Percentiles rank a stretch among this genome's conserved stretches.
Evolutionary conservation across 2,888 invertebrate genomes (phyloP).

Genomic region (Mamestra brassicae): DNA sequence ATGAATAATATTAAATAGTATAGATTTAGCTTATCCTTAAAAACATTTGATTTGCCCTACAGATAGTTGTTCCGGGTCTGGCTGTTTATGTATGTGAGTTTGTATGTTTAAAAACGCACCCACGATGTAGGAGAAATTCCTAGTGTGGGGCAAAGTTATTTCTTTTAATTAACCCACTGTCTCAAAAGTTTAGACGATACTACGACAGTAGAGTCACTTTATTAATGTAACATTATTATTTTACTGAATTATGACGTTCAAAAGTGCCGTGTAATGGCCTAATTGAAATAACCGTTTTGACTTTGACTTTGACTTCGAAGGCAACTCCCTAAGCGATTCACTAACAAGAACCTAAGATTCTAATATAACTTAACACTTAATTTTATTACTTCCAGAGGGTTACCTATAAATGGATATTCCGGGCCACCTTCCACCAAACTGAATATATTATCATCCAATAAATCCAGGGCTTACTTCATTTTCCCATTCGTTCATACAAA

Average conservation of each 20-base stretch:
- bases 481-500: constrained; percentile 43
- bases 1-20: not conserved
- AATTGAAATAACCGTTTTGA: too few relatives aligned
- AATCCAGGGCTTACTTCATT: constrained; percentile 42
- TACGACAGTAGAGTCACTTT: too few relatives aligned
- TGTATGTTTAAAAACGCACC: too few relatives aligned
- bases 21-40: not conserved
- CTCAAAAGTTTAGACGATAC: not conserved
- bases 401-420: constrained; percentile 35
- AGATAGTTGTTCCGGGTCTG: too few relatives aligned
- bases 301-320: too few relatives aligned
- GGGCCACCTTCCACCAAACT: constrained; percentile 14
- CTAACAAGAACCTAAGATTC: constrained; percentile 1
- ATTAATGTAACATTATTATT: too few relatives aligned
- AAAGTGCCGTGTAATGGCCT: too few relatives aligned
- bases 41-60: not conserved
- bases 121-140: too few relatives aligned
- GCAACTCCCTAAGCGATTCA: not conserved
- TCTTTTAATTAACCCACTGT: constrained; percentile 12
- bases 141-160: not conserved
- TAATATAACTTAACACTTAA: constrained; percentile 22
- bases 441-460: constrained; percentile 52
- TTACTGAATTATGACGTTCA: too few relatives aligned
- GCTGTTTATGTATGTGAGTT: too few relatives aligned
- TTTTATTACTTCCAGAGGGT: constrained; percentile 24